Base-by-base conservation (phyloP, 1,140 invertebrate genomes). In the Procambarus clarkii region DNA sequence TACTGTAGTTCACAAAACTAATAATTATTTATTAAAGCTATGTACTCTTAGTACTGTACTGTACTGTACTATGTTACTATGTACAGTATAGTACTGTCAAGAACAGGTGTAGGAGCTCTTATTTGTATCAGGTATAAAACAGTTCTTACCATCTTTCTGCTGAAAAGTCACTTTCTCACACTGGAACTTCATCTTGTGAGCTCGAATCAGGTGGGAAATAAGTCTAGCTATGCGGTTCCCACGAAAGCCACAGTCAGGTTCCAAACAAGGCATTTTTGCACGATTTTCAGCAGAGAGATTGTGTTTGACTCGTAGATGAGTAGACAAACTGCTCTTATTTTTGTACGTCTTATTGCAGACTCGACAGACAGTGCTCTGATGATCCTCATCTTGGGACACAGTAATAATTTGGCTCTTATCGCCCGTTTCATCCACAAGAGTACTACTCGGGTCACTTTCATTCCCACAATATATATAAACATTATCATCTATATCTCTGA, bases 91-190 rank as follows among this genome's bases (percentile, higher is more conserved):
- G n/a, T n/a, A n/a, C 34, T 34, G 34, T 34, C 34, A 34, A 34
- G 34, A 34, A 34, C 34, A 34, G 34, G 34, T 34, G 34, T 34
- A 34, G 34, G 34, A 34, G 34, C 34, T 34, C 34, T 34, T 34
- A 34, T 34, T 34, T 3, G 13, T 54, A 54, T 54, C 50, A 54
- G 13, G 50, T 54, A 54, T 34, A 34, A 13, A 58, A 58, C 60
- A 64, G 2, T 83, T 71, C 88, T 77, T 64, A 90, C 88, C 88
- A 46, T 90, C 88, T 46, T 90, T 84, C 2, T 90, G 64, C 34
- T 84, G 64, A 46, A 90, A 90, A 2, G 80, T 90, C 45, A 90
- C 88, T 85, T 90, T 90, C 69, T 90, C 88, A 78, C 88, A 90
- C 21, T 84, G 81, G 58, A 90, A 82, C 24, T 83, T 84, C 64